phyloP scores from a whole-genome alignment of 2,888 invertebrate species.

The Odontomyia ornata region DNA sequence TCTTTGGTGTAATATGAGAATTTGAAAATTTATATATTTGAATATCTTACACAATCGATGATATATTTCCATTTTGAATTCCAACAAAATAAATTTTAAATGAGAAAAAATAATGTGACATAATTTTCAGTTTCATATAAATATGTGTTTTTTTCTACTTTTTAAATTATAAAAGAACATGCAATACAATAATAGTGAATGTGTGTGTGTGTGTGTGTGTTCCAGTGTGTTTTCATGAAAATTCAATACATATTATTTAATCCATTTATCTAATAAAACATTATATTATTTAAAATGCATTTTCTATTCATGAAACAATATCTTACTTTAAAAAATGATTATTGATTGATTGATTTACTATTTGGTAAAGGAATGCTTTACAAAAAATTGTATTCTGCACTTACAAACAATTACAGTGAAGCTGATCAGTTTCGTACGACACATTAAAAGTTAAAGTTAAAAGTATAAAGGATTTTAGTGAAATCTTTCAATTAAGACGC shows the following conservation, averaged over 20 bases:
- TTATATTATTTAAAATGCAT: not conserved
- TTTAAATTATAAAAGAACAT: not conserved
- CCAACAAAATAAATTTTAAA: not conserved
- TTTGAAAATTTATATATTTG: slow-evolving; percentile 34
- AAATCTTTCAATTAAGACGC: not conserved
- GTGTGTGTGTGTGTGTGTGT: not conserved
- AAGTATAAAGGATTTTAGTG: not conserved
- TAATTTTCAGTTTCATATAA: not conserved
- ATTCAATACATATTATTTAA: not conserved
- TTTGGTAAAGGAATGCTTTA: slow-evolving; percentile 28
- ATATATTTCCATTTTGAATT: slow-evolving; percentile 16
- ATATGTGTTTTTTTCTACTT: not conserved
- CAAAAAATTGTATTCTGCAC: slow-evolving; percentile 1
- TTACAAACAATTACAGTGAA: not conserved
- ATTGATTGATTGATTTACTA: slow-evolving; percentile 4
- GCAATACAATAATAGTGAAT: slow-evolving; percentile 11
- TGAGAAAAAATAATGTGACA: not conserved
- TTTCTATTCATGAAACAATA: slow-evolving; percentile 1
- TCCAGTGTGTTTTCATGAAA: too few relatives aligned
- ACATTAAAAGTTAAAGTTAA: slow-evolving; percentile 9
- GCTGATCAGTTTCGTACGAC: not conserved
- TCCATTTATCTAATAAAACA: not conserved
- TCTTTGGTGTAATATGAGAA: slow-evolving; percentile 26
- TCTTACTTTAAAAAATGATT: not conserved
- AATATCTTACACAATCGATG: slow-evolving; percentile 35